A percentile compares a stretch with the other conserved stretches of the same genome.
phyloP scores from a whole-genome alignment of 1,140 invertebrate species.

The Leguminivora glycinivorella region DNA sequence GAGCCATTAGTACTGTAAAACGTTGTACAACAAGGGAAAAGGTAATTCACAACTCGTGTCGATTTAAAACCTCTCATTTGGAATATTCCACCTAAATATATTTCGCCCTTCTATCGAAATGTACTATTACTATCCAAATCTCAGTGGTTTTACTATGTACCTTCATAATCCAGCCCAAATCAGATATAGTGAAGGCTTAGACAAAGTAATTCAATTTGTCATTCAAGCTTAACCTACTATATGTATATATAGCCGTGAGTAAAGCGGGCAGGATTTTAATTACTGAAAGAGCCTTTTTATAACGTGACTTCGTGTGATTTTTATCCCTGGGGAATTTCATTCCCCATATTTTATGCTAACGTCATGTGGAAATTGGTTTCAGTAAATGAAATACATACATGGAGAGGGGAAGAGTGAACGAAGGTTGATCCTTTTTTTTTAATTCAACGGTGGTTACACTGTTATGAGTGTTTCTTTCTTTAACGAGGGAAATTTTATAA shows the following conservation, averaged over 20 bases:
- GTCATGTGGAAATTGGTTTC: constrained; percentile 16
- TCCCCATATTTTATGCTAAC: background rate
- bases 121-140: background rate
- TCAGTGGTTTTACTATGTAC: background rate
- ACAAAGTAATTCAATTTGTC: constrained; percentile 7
- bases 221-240: constrained; percentile 7
- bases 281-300: constrained; percentile 14
- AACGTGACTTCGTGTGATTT: constrained; percentile 18
- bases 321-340: background rate
- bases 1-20: too few species aligned
- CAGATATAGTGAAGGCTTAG: background rate
- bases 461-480: background rate
- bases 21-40: too few species aligned
- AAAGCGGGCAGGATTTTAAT: constrained; percentile 19
- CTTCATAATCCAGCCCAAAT: background rate
- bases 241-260: background rate
- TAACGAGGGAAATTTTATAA: background rate
- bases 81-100: too few species aligned
- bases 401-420: background rate
- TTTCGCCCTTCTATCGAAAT: too few species aligned
- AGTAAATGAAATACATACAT: constrained; percentile 19
- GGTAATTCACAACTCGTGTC: too few species aligned
- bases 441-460: background rate
- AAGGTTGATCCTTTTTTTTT: background rate
- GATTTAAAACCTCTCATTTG: too few species aligned